Evolutionary conservation across 1,140 invertebrate species (phyloP).

Genomic region (Lamellibrachia luymesi): DNA sequence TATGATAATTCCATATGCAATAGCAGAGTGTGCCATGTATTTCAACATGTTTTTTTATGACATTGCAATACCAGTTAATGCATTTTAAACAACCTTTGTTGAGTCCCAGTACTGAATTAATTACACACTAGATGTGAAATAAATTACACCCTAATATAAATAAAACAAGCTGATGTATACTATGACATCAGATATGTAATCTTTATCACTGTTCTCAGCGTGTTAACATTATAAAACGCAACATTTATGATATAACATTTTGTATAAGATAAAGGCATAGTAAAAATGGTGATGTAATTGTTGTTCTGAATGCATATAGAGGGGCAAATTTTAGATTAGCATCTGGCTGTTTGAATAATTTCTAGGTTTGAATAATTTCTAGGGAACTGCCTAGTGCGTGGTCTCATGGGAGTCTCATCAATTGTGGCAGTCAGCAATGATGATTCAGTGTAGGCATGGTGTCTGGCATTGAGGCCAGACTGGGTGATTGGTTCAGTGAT

Average conservation of each 20-base stretch:
- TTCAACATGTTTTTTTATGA: background rate
- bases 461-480: background rate
- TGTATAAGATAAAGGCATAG: background rate
- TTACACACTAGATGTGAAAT: background rate
- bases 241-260: background rate
- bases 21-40: background rate
- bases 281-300: background rate
- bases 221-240: background rate
- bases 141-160: background rate
- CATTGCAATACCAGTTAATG: background rate
- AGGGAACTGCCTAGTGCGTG: background rate
- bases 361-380: background rate
- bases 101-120: background rate
- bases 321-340: background rate
- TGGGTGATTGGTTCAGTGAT: background rate
- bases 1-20: background rate
- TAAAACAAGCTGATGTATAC: too few species aligned
- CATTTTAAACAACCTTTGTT: background rate
- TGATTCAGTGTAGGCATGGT: background rate
- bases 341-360: slow-evolving; percentile 1
- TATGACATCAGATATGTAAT: background rate
- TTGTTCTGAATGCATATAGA: background rate
- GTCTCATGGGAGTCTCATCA: background rate
- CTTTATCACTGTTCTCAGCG: background rate
- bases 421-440: background rate